Evolutionary conservation across 2,888 invertebrate genomes (phyloP).

Genomic region (Colostygia pectinataria): DNA sequence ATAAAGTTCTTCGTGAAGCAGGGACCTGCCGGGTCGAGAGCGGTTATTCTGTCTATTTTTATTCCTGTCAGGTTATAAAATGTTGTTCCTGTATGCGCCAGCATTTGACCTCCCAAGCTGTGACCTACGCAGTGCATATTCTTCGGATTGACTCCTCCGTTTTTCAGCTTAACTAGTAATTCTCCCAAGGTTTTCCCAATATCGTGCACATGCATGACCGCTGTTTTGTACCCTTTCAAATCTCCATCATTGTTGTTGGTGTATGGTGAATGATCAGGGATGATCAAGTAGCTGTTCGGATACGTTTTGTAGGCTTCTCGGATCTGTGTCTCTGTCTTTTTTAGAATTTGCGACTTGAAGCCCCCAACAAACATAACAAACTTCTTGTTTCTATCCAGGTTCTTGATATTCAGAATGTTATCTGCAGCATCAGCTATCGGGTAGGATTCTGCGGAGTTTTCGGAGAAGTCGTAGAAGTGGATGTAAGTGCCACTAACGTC

Average conservation of each 20-base stretch:
- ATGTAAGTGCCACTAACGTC: constrained; percentile 63
- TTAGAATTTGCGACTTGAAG: constrained; percentile 67
- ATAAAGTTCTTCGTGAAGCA: constrained; percentile 33
- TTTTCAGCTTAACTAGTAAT: constrained; percentile 30
- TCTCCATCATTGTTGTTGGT: constrained; percentile 33
- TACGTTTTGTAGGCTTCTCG: constrained; percentile 36
- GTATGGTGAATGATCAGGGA: constrained; percentile 40
- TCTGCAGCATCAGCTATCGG: constrained; percentile 55
- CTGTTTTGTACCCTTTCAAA: constrained; percentile 37
- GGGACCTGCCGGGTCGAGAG: constrained; percentile 37
- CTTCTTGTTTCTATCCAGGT: constrained; percentile 58
- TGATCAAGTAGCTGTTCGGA: constrained; percentile 39
- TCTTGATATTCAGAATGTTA: constrained; percentile 53
- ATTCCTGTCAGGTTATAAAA: constrained; percentile 27
- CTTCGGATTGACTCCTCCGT: constrained; percentile 31
- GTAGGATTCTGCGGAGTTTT: constrained; percentile 48
- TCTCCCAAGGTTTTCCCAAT: constrained; percentile 37
- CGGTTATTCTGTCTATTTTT: constrained; percentile 35
- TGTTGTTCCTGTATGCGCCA: constrained; percentile 28
- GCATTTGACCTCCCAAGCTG: constrained; percentile 40
- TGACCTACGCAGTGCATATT: constrained; percentile 39
- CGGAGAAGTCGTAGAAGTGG: constrained; percentile 65
- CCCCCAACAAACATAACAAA: constrained; percentile 68
- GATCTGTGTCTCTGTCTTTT: constrained; percentile 40
- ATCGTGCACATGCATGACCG: constrained; percentile 39